Evolutionary conservation across 1,140 invertebrate species (phyloP), one percentile per base, ranked within the genome.

Genomic region (Meloidogyne floridensis): DNA sequence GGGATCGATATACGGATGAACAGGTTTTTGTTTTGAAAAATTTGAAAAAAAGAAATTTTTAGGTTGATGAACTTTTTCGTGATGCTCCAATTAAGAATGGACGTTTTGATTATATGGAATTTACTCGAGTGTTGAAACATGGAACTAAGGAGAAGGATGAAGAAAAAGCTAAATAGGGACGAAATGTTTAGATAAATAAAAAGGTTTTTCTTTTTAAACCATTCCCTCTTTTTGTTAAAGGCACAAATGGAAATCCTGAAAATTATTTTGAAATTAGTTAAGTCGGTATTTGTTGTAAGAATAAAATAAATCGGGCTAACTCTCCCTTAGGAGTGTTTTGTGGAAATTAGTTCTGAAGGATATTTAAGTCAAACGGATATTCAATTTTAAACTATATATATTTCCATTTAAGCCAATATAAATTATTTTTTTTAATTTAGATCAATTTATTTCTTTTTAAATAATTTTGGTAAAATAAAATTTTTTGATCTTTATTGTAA

Each of bases 71-170:
- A 91, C 98, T 99, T 95, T 96, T 97, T 87, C 92, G 96, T 7
- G 97, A 99, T 91, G 97, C 97, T 65, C 97, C 97, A 2, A 98
- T 99, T 86, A 96, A 97, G 86, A 93, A 93, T 85, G 95, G 95
- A 65, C 93, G 96, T 90, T 99, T 99, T 90, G 95, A 99, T 91
- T 99, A 99, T 91, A 93, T 97, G 54, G 97, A 99, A 92, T 99
- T 99, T 90, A 98, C 97, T 42, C 93, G 95, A 86, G 97, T 98
- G 90, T 92, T 98, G 77, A 98, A 98, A 90, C 96, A 97, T 86
- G 96, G 96, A 69, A 96, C 96, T 85, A 97, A 97, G 91, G 95
- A 97, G 86, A 96, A 96, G 90, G 95, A 97, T 91, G 95, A 97
- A 70, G 79, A 79, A n/a, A 77, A 32, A 2, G 32, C 42, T 43